These are phyloP conservation scores for Oryzaephilus surinamensis DNA, from an alignment of 1,140 invertebrate species.

Conservation along the genomic window DNA sequence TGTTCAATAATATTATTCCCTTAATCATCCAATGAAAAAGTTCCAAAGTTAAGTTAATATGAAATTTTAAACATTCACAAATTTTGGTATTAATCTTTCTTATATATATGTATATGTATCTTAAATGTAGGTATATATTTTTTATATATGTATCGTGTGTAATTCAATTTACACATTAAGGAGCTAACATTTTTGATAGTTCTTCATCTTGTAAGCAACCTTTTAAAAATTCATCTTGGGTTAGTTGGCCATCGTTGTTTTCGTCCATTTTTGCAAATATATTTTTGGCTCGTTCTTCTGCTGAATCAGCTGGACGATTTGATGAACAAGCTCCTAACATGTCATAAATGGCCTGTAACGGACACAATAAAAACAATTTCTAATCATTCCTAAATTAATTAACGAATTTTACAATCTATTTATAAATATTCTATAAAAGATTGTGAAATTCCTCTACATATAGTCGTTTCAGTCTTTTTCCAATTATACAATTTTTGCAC, in stretches of 20 bases:
- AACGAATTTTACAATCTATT: not conserved
- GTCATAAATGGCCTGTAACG: constrained; percentile 92
- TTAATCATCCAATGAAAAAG: no score
- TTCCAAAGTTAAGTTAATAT: no score
- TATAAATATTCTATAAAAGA: not conserved
- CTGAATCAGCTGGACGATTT: constrained; percentile 82
- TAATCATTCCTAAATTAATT: constrained; percentile 1
- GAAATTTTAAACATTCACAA: no score
- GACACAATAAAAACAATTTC: not conserved
- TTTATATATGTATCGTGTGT: no score
- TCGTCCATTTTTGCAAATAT: constrained; percentile 99
- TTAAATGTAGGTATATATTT: no score
- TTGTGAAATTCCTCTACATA: no score
- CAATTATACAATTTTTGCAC: no score
- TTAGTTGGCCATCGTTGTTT: constrained; percentile 96
- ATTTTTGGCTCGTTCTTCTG: constrained; percentile 93
- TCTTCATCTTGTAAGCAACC: constrained; percentile 97
- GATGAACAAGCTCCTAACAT: constrained; percentile 94
- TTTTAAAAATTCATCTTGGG: constrained; percentile 97
- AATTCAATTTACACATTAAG: constrained; percentile 48
- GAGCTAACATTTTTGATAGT: constrained; percentile 88
- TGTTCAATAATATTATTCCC: no score
- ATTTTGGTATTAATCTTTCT: no score
- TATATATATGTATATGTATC: no score
- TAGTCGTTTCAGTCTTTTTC: no score